Evolutionary conservation across 2,113 vertebrate genomes (phyloP).

Genomic region (Oreochromis tanganicae): DNA sequence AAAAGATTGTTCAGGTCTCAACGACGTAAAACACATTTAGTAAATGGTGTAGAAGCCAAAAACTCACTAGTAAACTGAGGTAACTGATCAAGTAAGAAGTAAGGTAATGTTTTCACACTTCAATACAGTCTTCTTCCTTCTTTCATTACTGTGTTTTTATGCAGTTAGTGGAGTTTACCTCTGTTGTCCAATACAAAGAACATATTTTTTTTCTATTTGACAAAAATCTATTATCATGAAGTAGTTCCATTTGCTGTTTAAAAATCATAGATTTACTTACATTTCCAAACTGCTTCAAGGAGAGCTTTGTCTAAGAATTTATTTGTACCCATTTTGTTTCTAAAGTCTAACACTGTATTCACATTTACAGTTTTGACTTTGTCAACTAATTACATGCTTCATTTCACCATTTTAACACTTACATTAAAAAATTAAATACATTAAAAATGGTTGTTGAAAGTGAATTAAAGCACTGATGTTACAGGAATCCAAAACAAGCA

Average conservation of each 20-base stretch:
- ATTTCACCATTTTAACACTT: not conserved
- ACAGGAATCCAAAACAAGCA: not conserved
- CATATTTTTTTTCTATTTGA: rapidly evolving
- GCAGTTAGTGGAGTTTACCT: not conserved
- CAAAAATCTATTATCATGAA: not conserved
- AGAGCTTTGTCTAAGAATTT: not conserved
- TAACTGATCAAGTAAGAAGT: not conserved
- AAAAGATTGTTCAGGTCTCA: not conserved
- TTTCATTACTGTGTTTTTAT: not conserved
- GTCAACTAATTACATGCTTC: not conserved
- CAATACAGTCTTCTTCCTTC: not conserved
- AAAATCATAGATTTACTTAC: not conserved
- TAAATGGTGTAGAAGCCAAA: not conserved
- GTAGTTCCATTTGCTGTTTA: rapidly evolving
- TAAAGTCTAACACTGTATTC: not conserved
- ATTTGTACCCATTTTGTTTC: not conserved
- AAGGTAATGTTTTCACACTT: not conserved
- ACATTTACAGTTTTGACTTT: not conserved
- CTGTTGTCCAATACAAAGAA: not conserved
- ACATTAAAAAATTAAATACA: not conserved
- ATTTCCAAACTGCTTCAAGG: not conserved
- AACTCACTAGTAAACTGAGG: not conserved
- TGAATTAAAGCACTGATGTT: not conserved
- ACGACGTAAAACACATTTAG: not conserved
- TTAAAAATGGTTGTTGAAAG: not conserved